phyloP scores from a whole-genome alignment of 2,888 invertebrate species.

The Blastobasis adustella region DNA sequence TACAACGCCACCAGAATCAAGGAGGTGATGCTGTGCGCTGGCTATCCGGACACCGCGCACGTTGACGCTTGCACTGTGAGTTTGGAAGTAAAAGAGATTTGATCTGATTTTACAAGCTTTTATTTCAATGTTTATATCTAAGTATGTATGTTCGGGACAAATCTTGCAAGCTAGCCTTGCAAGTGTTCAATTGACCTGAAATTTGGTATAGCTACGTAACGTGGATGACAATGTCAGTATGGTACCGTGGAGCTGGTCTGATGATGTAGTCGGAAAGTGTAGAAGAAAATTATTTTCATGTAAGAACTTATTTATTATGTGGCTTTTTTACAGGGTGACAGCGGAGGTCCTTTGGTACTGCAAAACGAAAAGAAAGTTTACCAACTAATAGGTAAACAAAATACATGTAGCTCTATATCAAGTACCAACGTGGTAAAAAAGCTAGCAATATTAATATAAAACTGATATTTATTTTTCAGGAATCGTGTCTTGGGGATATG shows the following conservation, averaged over 20 bases:
- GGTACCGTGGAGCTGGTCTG: too few relatives aligned
- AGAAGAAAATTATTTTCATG: too few relatives aligned
- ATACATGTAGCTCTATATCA: neutral
- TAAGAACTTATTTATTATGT: neutral
- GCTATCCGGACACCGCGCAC: conserved; percentile 81
- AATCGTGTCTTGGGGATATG: conserved; percentile 92
- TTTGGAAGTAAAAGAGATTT: neutral
- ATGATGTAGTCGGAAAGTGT: too few relatives aligned
- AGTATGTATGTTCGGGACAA: too few relatives aligned
- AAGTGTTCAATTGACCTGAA: too few relatives aligned
- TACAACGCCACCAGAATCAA: conserved; percentile 89
- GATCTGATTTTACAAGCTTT: too few relatives aligned
- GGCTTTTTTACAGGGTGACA: conserved; percentile 77
- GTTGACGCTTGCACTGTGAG: conserved; percentile 88
- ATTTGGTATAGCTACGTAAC: too few relatives aligned
- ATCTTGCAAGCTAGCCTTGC: too few relatives aligned
- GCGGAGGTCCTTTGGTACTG: conserved; percentile 84
- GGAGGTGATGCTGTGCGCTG: conserved; percentile 92
- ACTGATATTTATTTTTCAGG: conserved; percentile 55
- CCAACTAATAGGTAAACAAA: conserved; percentile 81
- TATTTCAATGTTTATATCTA: too few relatives aligned
- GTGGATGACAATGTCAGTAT: too few relatives aligned
- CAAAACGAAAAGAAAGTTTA: conserved; percentile 80
- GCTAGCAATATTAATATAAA: neutral
- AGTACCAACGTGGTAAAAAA: too few relatives aligned